phyloP scores from a whole-genome alignment of 2,797 vertebrate species.

The Sebastes taczanowskii region DNA sequence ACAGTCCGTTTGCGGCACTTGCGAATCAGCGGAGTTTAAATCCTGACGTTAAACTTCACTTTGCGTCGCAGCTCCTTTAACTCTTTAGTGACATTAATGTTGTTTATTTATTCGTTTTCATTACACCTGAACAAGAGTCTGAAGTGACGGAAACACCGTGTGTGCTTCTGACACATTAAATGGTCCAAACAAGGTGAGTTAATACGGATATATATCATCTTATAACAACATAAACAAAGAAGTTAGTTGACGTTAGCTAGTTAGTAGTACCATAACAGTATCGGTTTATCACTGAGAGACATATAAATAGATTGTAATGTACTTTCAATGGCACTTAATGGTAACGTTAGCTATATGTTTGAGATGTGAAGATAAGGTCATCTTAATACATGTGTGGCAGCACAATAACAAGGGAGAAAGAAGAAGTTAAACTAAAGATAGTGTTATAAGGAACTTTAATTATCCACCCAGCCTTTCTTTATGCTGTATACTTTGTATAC shows the following conservation, averaged over 20 bases:
- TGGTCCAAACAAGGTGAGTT: constrained; percentile 26
- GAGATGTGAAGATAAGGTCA: neutral
- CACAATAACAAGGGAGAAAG: neutral
- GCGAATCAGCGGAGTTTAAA: constrained; percentile 29
- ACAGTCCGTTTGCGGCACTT: constrained; percentile 2
- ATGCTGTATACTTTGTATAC: neutral
- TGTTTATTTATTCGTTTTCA: rapidly evolving
- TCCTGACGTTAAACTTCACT: neutral
- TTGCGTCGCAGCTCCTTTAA: neutral
- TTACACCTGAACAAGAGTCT: neutral
- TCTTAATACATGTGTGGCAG: neutral
- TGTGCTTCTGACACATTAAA: neutral
- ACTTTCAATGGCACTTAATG: neutral
- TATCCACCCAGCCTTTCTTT: neutral
- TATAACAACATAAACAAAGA: neutral
- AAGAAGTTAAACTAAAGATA: neutral
- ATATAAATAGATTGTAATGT: rapidly evolving
- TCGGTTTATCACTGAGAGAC: too few relatives aligned
- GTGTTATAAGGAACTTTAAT: neutral
- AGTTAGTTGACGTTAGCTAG: neutral
- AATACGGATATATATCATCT: neutral
- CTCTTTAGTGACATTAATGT: rapidly evolving
- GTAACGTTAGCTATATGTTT: neutral
- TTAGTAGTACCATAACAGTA: neutral
- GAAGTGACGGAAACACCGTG: neutral